phyloP scores from a whole-genome alignment of 2,888 invertebrate species.

The Andricus curvator region DNA sequence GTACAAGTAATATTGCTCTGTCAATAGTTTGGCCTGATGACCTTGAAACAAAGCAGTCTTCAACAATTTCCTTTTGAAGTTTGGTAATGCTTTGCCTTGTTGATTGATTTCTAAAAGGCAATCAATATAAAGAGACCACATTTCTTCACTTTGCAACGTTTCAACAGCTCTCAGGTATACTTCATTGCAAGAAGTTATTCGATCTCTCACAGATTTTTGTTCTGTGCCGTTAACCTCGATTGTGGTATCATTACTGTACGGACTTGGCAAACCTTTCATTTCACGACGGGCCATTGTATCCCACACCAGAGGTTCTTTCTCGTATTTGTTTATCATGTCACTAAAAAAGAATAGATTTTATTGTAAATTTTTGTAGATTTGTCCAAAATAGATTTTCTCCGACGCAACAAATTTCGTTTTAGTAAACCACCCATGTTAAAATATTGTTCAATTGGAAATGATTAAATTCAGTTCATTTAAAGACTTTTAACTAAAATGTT shows the following conservation, averaged over 20 bases:
- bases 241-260: conserved; percentile 12
- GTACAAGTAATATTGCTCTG: conserved; percentile 79
- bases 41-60: conserved; percentile 79
- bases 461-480: too few relatives aligned
- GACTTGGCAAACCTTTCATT: conserved; percentile 75
- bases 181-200: conserved; percentile 78
- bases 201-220: conserved; percentile 73
- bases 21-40: conserved; percentile 78
- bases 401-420: too few relatives aligned
- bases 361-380: neutral
- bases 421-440: too few relatives aligned
- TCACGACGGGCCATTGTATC: conserved; percentile 82
- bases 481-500: too few relatives aligned
- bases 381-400: too few relatives aligned
- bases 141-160: conserved; percentile 78
- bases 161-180: conserved; percentile 80
- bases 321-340: conserved; percentile 79
- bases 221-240: conserved; percentile 64
- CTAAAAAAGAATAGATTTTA: conserved; percentile 59
- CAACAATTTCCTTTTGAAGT: conserved; percentile 79
- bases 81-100: conserved; percentile 77
- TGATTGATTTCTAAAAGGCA: conserved; percentile 80
- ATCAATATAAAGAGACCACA: conserved; percentile 82
- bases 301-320: conserved; percentile 81
- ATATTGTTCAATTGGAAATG: too few relatives aligned